Conservation (phyloP, 2,113 vertebrate species). For the Dryoscopus gambensis region DNA sequence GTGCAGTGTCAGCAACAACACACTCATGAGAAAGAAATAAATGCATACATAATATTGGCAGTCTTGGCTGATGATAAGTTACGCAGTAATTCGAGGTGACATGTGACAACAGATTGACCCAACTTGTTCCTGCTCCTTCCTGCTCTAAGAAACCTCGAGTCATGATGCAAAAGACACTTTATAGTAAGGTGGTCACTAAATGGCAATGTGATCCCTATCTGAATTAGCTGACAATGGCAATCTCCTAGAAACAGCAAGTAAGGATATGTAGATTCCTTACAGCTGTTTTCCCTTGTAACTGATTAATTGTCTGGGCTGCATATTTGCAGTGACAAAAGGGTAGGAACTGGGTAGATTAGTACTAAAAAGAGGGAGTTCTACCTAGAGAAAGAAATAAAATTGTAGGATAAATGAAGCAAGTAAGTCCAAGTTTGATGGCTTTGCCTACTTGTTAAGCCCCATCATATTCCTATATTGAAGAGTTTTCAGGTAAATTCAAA, state of each 20-base stretch:
- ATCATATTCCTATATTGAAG: not conserved
- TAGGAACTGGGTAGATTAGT: not conserved
- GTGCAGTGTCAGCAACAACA: not conserved
- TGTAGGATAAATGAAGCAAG: not conserved
- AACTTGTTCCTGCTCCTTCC: not conserved
- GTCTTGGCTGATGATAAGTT: not conserved
- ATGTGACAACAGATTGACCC: not conserved
- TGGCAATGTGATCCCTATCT: not conserved
- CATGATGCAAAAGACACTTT: not conserved
- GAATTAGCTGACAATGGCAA: not conserved
- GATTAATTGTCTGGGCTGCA: not conserved
- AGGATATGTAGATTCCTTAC: not conserved
- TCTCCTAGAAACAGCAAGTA: not conserved
- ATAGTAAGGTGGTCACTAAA: not conserved
- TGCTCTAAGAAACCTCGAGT: not conserved
- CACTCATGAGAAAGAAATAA: not conserved
- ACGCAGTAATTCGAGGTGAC: slow-evolving; percentile 37
- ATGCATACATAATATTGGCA: not conserved
- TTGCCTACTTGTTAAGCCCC: not conserved
- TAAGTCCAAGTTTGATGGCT: not conserved
- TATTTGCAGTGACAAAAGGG: not conserved
- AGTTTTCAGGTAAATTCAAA: not conserved
- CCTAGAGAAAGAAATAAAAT: not conserved
- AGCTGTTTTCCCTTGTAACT: not conserved
- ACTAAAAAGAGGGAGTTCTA: not conserved